Base-by-base conservation (phyloP, 2,797 vertebrate genomes). In the Crenuchus spilurus region DNA sequence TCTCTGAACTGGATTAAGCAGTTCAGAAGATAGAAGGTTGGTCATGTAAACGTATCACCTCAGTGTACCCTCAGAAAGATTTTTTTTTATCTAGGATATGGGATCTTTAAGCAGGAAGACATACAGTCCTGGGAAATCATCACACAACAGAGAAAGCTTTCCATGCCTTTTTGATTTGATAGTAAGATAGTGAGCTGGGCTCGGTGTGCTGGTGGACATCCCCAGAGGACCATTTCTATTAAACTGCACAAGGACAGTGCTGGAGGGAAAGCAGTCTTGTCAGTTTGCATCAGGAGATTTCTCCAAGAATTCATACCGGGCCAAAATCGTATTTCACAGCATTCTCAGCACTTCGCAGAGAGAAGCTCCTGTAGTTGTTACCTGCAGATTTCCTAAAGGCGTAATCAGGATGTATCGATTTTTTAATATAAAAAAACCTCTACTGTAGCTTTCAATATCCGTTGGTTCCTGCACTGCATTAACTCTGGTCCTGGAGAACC, bases 231-330 rank as follows among this genome's bases (percentile, higher is more conserved):
- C 10, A 22, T 74, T 74, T 70, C 65, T 66, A 55, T 74, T 74
- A 65, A 77, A 70, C 48, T 61, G 66, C 26, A 52, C 14, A 39
- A 74, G 60, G 60, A 74, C 58, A 57, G 11, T 6, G 66, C 75
- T 57, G 69, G 55, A 71, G 46, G 61, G 52, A 77, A 46, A 66
- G 48, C 49, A 54, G 58, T 55, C 66, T 48, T 60, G 70, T 66
- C 70, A 67, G 52, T 49, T 20, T 52, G 74, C 74, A 73, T 64
- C 61, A 55, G 28, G 65, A 76, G 58, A 66, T 41, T 70, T 61
- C 24, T 10, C 76, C 20, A 33, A 69, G 61, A 30, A 78, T 70
- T 64, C 60, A 3, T 24, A 70, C 67, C 49, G 49, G 49, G 41
- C 30, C 2, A 48, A 74, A 70, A 78, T 74, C 74, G 61, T 20